phyloP scores from a whole-genome alignment of 2,797 vertebrate genomes.

The Propithecus deckenii region DNA sequence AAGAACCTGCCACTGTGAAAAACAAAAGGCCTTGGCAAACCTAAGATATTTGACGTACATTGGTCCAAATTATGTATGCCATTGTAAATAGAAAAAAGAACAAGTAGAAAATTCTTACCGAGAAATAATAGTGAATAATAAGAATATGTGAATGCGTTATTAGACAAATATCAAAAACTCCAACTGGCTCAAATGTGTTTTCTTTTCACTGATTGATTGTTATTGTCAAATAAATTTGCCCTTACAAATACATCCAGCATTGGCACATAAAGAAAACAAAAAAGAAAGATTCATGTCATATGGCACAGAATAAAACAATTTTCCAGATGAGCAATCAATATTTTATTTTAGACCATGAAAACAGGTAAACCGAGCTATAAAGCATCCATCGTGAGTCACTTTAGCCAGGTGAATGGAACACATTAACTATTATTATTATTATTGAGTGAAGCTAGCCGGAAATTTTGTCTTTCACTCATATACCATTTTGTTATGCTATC shows the following conservation, averaged over 20 bases:
- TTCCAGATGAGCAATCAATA: constrained; percentile 23
- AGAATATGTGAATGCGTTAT: not conserved
- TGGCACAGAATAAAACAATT: constrained; percentile 47
- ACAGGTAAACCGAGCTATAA: not conserved
- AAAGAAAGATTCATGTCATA: not conserved
- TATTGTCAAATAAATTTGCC: not conserved
- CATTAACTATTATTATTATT: constrained; percentile 5
- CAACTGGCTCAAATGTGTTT: not conserved
- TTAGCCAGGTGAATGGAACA: not conserved
- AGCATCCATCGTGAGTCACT: not conserved
- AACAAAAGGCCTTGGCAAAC: not conserved
- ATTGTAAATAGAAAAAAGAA: not conserved
- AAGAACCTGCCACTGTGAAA: not conserved
- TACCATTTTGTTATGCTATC: not conserved
- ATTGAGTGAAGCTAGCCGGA: not conserved
- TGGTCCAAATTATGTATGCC: not conserved
- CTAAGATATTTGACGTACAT: not conserved
- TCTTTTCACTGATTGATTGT: not conserved
- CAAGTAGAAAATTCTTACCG: not conserved
- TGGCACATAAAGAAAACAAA: not conserved
- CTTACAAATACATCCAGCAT: not conserved
- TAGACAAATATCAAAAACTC: constrained; percentile 21
- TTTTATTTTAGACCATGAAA: constrained; percentile 3
- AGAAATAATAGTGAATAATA: not conserved
- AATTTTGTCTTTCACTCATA: not conserved